Evolutionary conservation across 2,797 vertebrate species (phyloP).

Genomic region (Natrix natrix): DNA sequence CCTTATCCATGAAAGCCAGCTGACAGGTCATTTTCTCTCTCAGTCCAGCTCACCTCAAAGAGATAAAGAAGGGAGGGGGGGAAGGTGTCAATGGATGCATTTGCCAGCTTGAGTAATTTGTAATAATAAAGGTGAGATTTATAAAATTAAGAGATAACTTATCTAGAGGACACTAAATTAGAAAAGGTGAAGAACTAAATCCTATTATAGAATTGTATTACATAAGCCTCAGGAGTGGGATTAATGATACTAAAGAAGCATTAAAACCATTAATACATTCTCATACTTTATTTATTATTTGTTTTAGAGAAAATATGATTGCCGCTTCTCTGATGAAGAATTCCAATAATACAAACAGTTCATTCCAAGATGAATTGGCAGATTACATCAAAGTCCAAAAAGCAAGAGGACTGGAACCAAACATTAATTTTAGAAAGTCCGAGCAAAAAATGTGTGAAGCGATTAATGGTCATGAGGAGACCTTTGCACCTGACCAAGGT

Average conservation of each 20-base stretch:
- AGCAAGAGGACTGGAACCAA: conserved; percentile 75
- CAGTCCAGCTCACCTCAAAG: neutral
- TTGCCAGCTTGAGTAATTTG: neutral
- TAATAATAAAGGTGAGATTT: neutral
- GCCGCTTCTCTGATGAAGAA: conserved; percentile 68
- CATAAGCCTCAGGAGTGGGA: neutral
- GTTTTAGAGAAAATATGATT: conserved; percentile 77
- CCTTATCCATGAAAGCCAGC: neutral
- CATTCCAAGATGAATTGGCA: conserved; percentile 82
- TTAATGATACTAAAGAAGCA: neutral
- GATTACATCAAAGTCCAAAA: conserved; percentile 84
- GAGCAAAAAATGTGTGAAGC: conserved; percentile 47
- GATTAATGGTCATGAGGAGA: neutral
- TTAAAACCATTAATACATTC: neutral
- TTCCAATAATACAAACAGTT: conserved; percentile 76
- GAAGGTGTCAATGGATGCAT: neutral
- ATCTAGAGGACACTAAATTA: neutral
- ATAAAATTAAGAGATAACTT: neutral
- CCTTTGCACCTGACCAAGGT: conserved; percentile 34
- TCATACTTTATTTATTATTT: conserved; percentile 19
- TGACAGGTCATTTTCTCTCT: neutral
- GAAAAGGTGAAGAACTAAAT: neutral
- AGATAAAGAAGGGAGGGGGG: neutral
- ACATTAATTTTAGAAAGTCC: conserved; percentile 63
- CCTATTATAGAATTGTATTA: neutral